Conservation (phyloP, 2,113 vertebrate species). For the Petrocephalus zakoni region DNA sequence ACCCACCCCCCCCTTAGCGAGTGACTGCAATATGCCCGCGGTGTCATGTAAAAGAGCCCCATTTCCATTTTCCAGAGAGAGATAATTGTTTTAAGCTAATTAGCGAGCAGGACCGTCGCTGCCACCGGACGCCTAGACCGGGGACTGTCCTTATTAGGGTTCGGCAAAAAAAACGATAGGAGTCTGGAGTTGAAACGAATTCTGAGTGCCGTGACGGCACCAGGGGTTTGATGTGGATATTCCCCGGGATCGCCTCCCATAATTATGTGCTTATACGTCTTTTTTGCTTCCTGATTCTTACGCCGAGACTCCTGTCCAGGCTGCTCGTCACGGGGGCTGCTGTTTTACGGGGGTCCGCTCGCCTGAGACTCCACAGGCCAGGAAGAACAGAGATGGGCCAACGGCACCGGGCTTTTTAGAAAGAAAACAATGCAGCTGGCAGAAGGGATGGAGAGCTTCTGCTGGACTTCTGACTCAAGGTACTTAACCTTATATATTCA, state of each 20-base stretch:
- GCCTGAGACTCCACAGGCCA: not conserved
- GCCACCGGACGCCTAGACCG: conserved; percentile 18
- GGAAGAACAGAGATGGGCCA: not conserved
- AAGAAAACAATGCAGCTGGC: not conserved
- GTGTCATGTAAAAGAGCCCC: conserved; percentile 40
- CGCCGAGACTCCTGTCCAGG: not conserved
- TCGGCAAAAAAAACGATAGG: conserved; percentile 15
- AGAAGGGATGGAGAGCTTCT: not conserved
- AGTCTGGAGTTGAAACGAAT: conserved; percentile 21
- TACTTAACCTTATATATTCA: not conserved
- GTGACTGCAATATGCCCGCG: conserved; percentile 35
- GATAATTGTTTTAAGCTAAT: conserved; percentile 47
- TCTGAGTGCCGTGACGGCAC: conserved; percentile 27
- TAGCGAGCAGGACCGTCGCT: conserved; percentile 30
- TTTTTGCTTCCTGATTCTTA: conserved; percentile 11
- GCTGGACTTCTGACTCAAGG: not conserved
- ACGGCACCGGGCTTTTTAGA: not conserved
- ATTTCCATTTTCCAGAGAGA: conserved; percentile 38
- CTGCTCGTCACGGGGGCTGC: not conserved
- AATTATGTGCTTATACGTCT: conserved; percentile 33
- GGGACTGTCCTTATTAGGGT: conserved; percentile 27
- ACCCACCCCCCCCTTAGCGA: conserved; percentile 14
- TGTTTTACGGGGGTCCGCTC: too few relatives aligned
- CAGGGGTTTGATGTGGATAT: conserved; percentile 36
- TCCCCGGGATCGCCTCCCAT: conserved; percentile 26